Base-by-base conservation (phyloP, 2,113 vertebrate species). In the Corythaeola cristata region DNA sequence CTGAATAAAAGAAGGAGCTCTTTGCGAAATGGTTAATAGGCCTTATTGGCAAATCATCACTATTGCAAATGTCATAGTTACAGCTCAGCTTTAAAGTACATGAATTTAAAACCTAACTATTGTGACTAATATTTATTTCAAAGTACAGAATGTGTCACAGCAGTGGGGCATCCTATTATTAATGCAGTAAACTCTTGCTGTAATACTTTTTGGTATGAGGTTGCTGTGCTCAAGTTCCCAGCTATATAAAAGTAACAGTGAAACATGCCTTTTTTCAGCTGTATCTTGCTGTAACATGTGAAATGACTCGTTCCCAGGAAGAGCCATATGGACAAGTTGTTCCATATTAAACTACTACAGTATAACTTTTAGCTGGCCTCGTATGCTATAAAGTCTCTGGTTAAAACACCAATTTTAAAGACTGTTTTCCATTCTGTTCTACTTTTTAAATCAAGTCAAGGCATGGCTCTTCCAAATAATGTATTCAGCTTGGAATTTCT, bases 71-170 rank as follows among this genome's bases (percentile, higher is more conserved):
- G 86, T 89, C 96, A 90, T 77, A 86, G 96, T 82, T 96, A 87
- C 77, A 96, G 71, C 92, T 84, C 89, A 94, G 81, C 94, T 96
- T 92, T 96, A 91, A 97, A 96, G 94, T 95, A 94, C 88, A 96
- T 79, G 95, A 94, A 96, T 97, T 97, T 97, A 94, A 97, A 97
- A 90, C 73, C 53, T 90, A 94, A 96, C 94, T 93, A 94, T 98
- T 96, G 93, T 97, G 97, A 96, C 97, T 96, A 96, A 96, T 97
- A 97, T 97, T 98, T 98, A 95, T 98, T 97, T 98, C 95, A 89
- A 84, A 96, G 97, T 96, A 84, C 94, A 96, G 97, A 96, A 85
- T 78, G 80, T 97, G 96, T 97, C 96, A 93, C 95, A 96, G 96
- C 95, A 93, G 91, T 93, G 95, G 96, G 96, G 94, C 96, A 97